Evolutionary conservation across 1,140 invertebrate species (phyloP).

Genomic region (Calliopsis andreniformis): DNA sequence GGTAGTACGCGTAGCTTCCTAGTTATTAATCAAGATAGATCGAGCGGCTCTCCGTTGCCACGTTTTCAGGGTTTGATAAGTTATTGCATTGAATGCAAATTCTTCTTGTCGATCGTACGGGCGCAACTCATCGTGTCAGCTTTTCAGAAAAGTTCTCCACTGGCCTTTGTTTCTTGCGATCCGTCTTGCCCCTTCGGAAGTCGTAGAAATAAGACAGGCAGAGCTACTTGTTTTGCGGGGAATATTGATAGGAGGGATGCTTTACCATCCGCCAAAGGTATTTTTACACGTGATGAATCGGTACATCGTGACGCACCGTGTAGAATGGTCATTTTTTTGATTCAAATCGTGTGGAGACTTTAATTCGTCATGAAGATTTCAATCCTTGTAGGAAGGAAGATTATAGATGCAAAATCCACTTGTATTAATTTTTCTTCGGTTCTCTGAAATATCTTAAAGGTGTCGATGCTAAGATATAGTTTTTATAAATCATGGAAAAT

Average conservation of each 20-base stretch:
- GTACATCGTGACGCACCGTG: not conserved
- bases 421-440: too few relatives aligned
- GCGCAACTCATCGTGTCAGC: constrained; percentile 14
- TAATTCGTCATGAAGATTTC: too few relatives aligned
- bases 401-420: too few relatives aligned
- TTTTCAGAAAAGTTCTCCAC: constrained; percentile 43
- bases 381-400: too few relatives aligned
- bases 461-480: not conserved
- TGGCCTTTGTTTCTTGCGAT: constrained; percentile 30
- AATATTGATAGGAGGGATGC: constrained; percentile 34
- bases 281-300: not conserved
- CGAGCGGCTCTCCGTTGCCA: constrained; percentile 47
- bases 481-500: too few relatives aligned
- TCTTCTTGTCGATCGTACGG: constrained; percentile 47
- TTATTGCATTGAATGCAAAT: constrained; percentile 75
- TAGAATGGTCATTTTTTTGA: not conserved
- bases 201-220: not conserved
- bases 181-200: constrained; percentile 24
- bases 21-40: constrained; percentile 75
- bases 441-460: too few relatives aligned
- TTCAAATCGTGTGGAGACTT: too few relatives aligned
- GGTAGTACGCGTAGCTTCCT: constrained; percentile 64
- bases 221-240: constrained; percentile 6
- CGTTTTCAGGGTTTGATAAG: constrained; percentile 66
- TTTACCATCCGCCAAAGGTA: not conserved